Evolutionary conservation across 1,140 invertebrate species (phyloP).

Genomic region (Orius insidiosus): DNA sequence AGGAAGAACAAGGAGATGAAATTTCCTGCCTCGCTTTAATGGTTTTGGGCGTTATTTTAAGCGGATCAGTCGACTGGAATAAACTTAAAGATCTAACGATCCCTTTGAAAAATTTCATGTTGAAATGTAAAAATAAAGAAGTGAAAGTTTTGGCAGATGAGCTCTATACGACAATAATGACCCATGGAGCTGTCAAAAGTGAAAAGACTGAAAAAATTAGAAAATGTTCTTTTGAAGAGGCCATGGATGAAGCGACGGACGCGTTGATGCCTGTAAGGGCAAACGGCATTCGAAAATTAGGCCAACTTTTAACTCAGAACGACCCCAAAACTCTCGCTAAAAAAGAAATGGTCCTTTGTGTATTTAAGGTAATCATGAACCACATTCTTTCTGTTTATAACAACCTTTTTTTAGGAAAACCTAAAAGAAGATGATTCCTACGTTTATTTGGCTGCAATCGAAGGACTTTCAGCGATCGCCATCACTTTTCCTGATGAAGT

Average conservation of each 20-base stretch:
- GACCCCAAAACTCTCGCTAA: constrained; percentile 43
- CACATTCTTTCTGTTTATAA: constrained; percentile 7
- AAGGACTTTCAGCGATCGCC: constrained; percentile 49
- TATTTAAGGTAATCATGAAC: constrained; percentile 34
- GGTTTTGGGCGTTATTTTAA: constrained; percentile 22
- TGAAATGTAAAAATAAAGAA: constrained; percentile 16
- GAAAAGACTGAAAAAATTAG: constrained; percentile 21
- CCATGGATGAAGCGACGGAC: constrained; percentile 49
- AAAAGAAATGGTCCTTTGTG: constrained; percentile 44
- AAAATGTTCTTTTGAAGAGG: constrained; percentile 28
- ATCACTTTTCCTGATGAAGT: constrained; percentile 45
- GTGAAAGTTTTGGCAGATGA: constrained; percentile 25
- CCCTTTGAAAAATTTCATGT: constrained; percentile 26
- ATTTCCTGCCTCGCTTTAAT: constrained; percentile 28
- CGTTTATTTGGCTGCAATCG: constrained; percentile 61
- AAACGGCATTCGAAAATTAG: constrained; percentile 56
- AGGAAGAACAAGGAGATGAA: constrained; percentile 20
- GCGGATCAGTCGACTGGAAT: constrained; percentile 23
- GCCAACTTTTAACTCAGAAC: constrained; percentile 46
- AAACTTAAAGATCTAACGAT: constrained; percentile 29
- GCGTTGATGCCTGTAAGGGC: constrained; percentile 58
- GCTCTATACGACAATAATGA: constrained; percentile 30
- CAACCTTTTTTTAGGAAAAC: constrained; percentile 38
- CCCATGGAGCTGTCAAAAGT: constrained; percentile 26
- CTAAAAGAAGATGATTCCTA: constrained; percentile 65